A percentile compares a stretch with the other conserved stretches of the same genome.
Evolutionary conservation across 2,888 invertebrate genomes (phyloP).

Genomic region (Odontocolon sp.): DNA sequence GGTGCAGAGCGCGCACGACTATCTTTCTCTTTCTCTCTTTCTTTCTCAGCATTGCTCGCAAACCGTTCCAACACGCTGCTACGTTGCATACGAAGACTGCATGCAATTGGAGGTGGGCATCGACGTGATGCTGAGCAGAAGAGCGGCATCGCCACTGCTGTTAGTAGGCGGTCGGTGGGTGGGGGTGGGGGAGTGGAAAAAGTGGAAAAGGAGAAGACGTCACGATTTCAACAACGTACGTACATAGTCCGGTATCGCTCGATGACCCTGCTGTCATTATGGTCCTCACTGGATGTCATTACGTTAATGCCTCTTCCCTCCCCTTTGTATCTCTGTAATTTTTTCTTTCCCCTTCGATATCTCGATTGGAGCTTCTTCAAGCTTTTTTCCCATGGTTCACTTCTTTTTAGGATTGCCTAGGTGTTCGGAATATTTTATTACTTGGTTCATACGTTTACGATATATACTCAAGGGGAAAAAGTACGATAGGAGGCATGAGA

Average conservation of each 20-base stretch:
- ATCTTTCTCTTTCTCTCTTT: no score
- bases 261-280: slow-evolving; percentile 75
- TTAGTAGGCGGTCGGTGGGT: neutral
- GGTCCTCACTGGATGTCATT: slow-evolving; percentile 72
- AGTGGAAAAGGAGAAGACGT: slow-evolving; percentile 32
- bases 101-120: slow-evolving; percentile 7
- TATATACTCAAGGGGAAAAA: neutral
- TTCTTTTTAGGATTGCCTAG: neutral
- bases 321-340: slow-evolving; percentile 57
- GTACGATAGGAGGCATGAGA: neutral
- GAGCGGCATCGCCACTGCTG: slow-evolving; percentile 10
- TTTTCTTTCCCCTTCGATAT: neutral
- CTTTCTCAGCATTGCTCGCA: neutral
- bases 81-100: slow-evolving; percentile 16
- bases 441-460: neutral
- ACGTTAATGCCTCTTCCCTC: slow-evolving; percentile 69
- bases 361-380: slow-evolving; percentile 56
- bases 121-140: slow-evolving; percentile 28
- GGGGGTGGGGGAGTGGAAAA: neutral
- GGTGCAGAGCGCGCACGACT: slow-evolving; percentile 14
- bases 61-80: neutral
- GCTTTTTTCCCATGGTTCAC: slow-evolving; percentile 27
- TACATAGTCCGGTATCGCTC: slow-evolving; percentile 71
- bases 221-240: slow-evolving; percentile 63
- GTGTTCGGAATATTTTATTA: no score